Evolutionary conservation across 2,888 invertebrate genomes (phyloP).

Genomic region (Nymphalis polychloros): DNA sequence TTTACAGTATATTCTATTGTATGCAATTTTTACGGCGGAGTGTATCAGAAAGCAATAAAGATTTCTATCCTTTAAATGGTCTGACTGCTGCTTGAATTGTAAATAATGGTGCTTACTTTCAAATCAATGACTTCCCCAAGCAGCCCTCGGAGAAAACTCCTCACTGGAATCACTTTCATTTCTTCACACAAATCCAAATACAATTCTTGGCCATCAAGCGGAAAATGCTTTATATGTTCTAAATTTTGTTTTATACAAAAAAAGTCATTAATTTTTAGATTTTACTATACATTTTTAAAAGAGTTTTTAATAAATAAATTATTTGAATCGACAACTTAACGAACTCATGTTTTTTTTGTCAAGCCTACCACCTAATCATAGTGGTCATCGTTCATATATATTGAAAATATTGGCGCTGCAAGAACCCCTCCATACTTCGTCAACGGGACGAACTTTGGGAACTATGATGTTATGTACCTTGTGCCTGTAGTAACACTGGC

Average conservation of each 20-base stretch:
- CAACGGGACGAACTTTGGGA: no score
- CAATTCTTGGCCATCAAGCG: conserved; percentile 43
- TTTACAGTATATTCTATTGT: conserved; percentile 1
- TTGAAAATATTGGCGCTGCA: no score
- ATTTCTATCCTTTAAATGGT: conserved; percentile 36
- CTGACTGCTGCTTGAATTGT: conserved; percentile 33
- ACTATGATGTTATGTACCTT: no score
- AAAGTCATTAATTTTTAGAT: no score
- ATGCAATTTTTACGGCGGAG: conserved; percentile 31
- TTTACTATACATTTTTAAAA: no score
- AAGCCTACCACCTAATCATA: no score
- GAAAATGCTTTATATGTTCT: conserved; percentile 34
- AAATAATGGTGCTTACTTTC: conserved; percentile 40
- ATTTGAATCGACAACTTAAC: no score
- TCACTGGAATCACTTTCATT: conserved; percentile 45
- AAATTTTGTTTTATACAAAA: background rate
- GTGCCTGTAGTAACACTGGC: no score
- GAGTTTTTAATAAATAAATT: no score
- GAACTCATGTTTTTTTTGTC: no score
- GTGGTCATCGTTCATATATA: no score
- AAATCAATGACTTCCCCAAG: conserved; percentile 48
- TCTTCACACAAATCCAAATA: conserved; percentile 46
- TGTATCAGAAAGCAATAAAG: conserved; percentile 39
- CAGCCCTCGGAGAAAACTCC: conserved; percentile 45
- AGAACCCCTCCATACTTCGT: no score